Conservation (phyloP, 2,113 vertebrate genomes). For the Zingel zingel region DNA sequence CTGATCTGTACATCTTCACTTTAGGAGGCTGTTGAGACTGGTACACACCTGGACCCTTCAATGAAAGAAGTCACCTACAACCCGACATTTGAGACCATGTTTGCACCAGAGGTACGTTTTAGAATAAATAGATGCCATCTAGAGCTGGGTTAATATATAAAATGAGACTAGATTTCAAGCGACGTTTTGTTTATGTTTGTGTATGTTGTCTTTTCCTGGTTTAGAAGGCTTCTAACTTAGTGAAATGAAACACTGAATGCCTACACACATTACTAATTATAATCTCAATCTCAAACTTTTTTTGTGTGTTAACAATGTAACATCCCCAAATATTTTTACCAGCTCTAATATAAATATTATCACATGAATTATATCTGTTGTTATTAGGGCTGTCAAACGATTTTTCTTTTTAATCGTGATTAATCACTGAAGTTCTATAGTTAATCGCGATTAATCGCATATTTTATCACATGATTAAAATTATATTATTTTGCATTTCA, state of each 20-base stretch:
- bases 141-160: accelerated
- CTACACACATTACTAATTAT: background rate
- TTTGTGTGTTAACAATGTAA: background rate
- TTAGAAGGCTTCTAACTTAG: too few species aligned
- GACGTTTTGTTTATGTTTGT: background rate
- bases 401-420: too few species aligned
- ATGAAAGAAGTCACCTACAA: conserved; percentile 94
- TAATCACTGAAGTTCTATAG: too few species aligned
- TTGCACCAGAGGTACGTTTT: conserved; percentile 95
- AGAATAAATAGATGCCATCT: background rate
- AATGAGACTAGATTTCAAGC: background rate
- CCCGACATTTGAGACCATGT: conserved; percentile 96
- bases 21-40: conserved; percentile 96
- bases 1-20: conserved; percentile 53
- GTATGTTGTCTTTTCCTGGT: background rate
- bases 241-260: background rate
- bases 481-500: too few species aligned
- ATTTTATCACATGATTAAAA: too few species aligned
- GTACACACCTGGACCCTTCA: conserved; percentile 93
- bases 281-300: background rate
- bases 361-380: background rate
- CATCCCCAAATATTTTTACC: background rate
- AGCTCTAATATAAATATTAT: background rate
- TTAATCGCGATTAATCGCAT: too few species aligned
- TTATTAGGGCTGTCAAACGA: too few species aligned